These are phyloP conservation scores for Neomonachus schauinslandi DNA, from an alignment of 2,113 vertebrate species.

Conservation along the genomic window DNA sequence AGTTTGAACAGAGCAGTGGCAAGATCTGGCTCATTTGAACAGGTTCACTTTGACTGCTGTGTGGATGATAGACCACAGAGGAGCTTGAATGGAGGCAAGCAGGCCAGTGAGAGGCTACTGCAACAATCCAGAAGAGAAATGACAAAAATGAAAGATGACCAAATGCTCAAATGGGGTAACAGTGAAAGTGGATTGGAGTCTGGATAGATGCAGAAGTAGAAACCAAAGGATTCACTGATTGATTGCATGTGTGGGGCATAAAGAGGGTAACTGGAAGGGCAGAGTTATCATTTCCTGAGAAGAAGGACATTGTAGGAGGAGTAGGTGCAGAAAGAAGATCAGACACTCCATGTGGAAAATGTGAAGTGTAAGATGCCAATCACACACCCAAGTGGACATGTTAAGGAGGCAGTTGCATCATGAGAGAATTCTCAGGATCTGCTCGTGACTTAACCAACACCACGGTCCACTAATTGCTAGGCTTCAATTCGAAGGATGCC, in stretches of 20 bases:
- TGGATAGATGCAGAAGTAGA: constrained; percentile 28
- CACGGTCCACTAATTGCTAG: background rate
- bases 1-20: constrained; percentile 31
- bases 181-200: background rate
- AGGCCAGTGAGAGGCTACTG: background rate
- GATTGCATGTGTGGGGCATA: background rate
- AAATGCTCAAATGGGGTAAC: background rate
- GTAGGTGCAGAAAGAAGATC: background rate
- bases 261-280: background rate
- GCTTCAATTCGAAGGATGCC: constrained; percentile 37
- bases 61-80: background rate
- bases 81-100: background rate
- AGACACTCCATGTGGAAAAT: background rate
- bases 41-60: background rate
- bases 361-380: constrained; percentile 4
- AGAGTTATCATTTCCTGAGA: background rate
- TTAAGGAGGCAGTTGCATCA: background rate
- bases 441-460: background rate
- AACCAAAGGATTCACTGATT: constrained; percentile 15
- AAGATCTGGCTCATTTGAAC: constrained; percentile 2
- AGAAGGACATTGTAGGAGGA: background rate
- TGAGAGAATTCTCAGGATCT: constrained; percentile 41
- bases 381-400: background rate
- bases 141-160: background rate
- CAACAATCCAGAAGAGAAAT: constrained; percentile 7